Evolutionary conservation across 2,113 vertebrate genomes (phyloP), one percentile per base, ranked within the genome.

Genomic region (Lota lota): DNA sequence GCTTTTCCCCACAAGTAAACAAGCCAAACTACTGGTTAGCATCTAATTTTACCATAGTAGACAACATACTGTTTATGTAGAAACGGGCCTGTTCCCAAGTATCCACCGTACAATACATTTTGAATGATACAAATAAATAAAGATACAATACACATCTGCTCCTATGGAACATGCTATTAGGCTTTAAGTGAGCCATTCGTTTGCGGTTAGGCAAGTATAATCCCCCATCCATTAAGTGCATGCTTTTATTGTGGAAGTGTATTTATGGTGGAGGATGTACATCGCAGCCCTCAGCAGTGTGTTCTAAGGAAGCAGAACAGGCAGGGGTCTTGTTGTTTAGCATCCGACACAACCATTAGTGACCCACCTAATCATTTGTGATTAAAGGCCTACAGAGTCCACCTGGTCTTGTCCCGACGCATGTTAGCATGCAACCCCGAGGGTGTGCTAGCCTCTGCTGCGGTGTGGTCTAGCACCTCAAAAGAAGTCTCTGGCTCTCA

Each of bases 371-470:
- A 88, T 90, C 54, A 80, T 88, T 87, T 85, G 75, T 78, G 67
- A 85, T 84, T 86, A 86, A 79, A 84, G 69, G 64, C 72, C 67
- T 69, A 53, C 33, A 67, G 68, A 74, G 67, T 61, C 79, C 21
- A 60, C 63, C 74, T 80, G 57, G 76, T 80, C 80, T 76, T 86
- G 80, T 28, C 28, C 28, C 28, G 28, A 84, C 76, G 75, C 81
- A 80, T 76, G 79, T 77, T 73, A 58, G 61, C 73, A 80, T 69
- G 54, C 75, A 54, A 81, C 28, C 79, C 74, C 63, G 79, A 82
- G 81, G 82, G 81, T 85, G 73, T 20, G 64, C 86, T 89, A 84
- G 85, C 83, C 88, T 89, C 87, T 72, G 67, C 68, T 73, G 18
- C 24, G 64, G 73, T 68, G 77, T 47, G 12, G 40, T 11, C 40